Evolutionary conservation across 2,113 vertebrate species (phyloP).

Genomic region (Burhinus bistriatus): DNA sequence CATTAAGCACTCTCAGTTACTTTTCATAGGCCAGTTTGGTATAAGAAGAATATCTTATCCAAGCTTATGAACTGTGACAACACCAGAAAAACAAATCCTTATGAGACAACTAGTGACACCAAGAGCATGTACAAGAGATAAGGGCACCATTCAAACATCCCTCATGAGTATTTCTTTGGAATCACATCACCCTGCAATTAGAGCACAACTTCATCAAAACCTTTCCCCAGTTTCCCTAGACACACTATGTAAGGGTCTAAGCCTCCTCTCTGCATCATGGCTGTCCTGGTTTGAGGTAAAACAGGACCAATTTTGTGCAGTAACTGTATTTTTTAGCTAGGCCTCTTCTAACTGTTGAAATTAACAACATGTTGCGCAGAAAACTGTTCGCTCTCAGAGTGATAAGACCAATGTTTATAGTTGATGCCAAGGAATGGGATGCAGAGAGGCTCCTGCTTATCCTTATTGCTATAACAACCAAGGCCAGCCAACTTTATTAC

Average conservation of each 20-base stretch:
- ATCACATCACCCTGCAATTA: background rate
- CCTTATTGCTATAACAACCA: too few relatives aligned
- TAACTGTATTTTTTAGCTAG: too few relatives aligned
- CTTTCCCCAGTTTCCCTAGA: background rate
- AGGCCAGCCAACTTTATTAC: too few relatives aligned
- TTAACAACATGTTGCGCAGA: too few relatives aligned
- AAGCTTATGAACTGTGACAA: background rate
- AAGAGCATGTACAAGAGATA: rapidly evolving
- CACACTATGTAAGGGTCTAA: background rate
- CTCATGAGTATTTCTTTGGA: background rate
- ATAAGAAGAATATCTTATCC: background rate
- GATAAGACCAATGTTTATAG: too few relatives aligned
- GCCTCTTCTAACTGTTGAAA: too few relatives aligned
- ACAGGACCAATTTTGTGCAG: too few relatives aligned
- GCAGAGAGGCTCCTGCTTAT: too few relatives aligned
- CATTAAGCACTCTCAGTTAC: background rate
- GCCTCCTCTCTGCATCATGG: rapidly evolving
- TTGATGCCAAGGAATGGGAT: too few relatives aligned
- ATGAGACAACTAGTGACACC: rapidly evolving
- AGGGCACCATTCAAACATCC: background rate
- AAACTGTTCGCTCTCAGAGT: too few relatives aligned
- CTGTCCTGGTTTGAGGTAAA: too few relatives aligned
- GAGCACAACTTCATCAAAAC: background rate
- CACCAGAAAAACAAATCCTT: background rate
- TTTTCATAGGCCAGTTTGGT: background rate